phyloP scores from a whole-genome alignment of 2,888 invertebrate species.

The Lagria hirta region DNA sequence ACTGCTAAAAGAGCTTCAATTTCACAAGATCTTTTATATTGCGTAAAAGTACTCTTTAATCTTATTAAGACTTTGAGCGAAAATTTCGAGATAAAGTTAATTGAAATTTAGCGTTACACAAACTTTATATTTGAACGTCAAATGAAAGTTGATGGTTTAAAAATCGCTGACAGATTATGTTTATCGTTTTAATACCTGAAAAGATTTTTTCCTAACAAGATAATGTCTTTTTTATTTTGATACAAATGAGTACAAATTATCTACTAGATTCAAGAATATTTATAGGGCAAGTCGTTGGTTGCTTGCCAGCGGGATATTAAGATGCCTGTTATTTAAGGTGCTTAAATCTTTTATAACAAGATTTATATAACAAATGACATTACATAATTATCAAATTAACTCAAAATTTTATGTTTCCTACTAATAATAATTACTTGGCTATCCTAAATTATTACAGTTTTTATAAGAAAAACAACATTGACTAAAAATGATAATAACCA shows the following conservation, averaged over 20 bases:
- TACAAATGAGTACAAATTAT: constrained; percentile 22
- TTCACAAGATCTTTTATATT: constrained; percentile 25
- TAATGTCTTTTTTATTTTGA: constrained; percentile 14
- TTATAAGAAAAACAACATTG: too few species aligned
- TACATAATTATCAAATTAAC: constrained; percentile 27
- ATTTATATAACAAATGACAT: constrained; percentile 24
- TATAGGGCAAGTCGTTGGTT: constrained; percentile 22
- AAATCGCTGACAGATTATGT: constrained; percentile 3
- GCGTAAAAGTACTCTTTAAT: constrained; percentile 26
- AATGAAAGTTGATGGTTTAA: constrained; percentile 12
- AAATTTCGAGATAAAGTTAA: constrained; percentile 28
- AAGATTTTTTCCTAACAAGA: constrained; percentile 2
- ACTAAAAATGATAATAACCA: too few species aligned
- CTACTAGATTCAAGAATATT: constrained; percentile 20
- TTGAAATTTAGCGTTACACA: constrained; percentile 23
- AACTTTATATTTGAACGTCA: constrained; percentile 15
- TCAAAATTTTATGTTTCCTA: too few species aligned
- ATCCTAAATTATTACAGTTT: too few species aligned
- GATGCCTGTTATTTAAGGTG: constrained; percentile 26
- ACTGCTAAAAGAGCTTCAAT: constrained; percentile 26
- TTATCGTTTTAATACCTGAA: constrained; percentile 1
- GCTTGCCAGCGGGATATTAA: constrained; percentile 27
- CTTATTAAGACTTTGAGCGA: constrained; percentile 26
- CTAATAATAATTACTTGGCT: too few species aligned
- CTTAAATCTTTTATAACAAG: constrained; percentile 23